Evolutionary conservation across 92 coral and sea anemone species (phyloP), one percentile per base, ranked within the genome.

Genomic region (Porites rus): DNA sequence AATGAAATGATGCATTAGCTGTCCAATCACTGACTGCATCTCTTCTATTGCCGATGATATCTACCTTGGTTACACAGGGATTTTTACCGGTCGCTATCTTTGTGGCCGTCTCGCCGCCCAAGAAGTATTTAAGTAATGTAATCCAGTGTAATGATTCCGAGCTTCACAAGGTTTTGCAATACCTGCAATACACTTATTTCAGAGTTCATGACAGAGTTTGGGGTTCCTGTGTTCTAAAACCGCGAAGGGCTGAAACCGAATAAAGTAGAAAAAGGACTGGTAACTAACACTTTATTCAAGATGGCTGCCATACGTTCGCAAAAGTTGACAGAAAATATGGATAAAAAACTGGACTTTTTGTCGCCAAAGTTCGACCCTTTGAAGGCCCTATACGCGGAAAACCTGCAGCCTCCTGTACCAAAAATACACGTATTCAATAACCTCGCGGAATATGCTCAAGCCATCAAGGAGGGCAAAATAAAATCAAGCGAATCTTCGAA

Each of bases 381-480:
- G 43, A 85, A 80, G 81, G 99, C 98, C 38, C 92, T 97, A 59
- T 97, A 97, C 76, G 71, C 86, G 16, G 70, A 65, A 59, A 81
- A 82, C 21, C 89, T 97, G 7, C 93, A 90, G 54, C 97, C 99
- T 67, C 99, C 98, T 51, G 84, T 97, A 52, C 96, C 96, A 28
- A 97, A 92, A 79, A 96, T 95, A 52, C 93, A 90, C 43, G 77
- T 95, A 75, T 95, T 95, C 25, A 97, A 97, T 72, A 97, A 93
- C 79, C 90, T 97, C 19, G 95, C 89, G 51, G 97, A 95, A 81
- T 97, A 97, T 87, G 97, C 98, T 11, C 87, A 91, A 16, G 91
- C 90, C 58, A 91, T 97, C 64, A 93, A 93, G 70, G 95, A 78
- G 52, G 96, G 95, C 56, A 95, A 93, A 76, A 61, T 87, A 62